Conservation (phyloP, 2,113 vertebrate species). For the Notothenia coriiceps region DNA sequence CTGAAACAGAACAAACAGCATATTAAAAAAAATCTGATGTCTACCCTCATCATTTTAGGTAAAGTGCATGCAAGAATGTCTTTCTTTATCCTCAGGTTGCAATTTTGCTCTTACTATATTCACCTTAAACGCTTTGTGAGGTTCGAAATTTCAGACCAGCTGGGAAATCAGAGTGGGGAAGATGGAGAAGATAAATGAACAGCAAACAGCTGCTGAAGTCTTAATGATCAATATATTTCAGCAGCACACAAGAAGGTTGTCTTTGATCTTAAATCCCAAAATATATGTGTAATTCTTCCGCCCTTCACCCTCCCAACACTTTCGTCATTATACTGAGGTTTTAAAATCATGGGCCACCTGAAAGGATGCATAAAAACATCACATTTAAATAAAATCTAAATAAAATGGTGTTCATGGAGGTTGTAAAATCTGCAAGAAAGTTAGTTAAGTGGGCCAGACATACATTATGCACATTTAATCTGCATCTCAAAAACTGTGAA, state of each 20-base stretch:
- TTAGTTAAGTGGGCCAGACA: slow-evolving; percentile 17
- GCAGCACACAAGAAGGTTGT: not conserved
- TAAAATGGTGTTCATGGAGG: slow-evolving; percentile 35
- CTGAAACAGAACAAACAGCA: not conserved
- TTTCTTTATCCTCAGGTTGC: slow-evolving; percentile 2
- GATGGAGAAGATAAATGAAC: too few species aligned
- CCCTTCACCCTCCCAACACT: not conserved
- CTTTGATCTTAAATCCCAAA: slow-evolving; percentile 3
- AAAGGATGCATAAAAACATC: slow-evolving; percentile 54
- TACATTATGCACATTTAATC: not conserved
- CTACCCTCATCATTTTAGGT: not conserved
- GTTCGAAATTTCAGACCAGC: slow-evolving; percentile 12
- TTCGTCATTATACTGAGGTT: slow-evolving; percentile 1
- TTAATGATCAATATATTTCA: slow-evolving; percentile 21
- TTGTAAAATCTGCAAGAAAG: slow-evolving; percentile 36
- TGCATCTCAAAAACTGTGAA: not conserved
- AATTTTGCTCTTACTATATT: not conserved
- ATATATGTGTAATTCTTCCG: not conserved
- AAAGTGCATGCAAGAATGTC: not conserved
- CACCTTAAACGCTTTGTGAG: not conserved
- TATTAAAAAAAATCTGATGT: slow-evolving; percentile 2
- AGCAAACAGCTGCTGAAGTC: slow-evolving; percentile 26
- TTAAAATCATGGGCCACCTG: not conserved
- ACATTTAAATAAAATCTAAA: slow-evolving; percentile 57
- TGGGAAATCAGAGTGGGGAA: slow-evolving; percentile 15